Conservation (phyloP, 1,140 invertebrate genomes). For the Tetramorium simillimum region DNA sequence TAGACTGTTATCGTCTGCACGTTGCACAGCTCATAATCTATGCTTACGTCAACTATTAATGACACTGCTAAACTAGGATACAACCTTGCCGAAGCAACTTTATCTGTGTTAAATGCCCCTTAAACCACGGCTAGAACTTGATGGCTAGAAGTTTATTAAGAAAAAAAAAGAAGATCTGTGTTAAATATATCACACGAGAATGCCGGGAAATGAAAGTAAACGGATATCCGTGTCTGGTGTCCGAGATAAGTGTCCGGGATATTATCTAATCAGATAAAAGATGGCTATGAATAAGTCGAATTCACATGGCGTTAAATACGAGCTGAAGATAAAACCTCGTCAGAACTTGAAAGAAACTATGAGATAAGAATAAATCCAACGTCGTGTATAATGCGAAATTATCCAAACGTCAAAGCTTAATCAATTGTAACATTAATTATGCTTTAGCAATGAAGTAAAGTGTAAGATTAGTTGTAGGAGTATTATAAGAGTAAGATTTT, state of each 20-base stretch:
- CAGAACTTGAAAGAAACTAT: constrained; percentile 41
- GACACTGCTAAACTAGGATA: constrained; percentile 20
- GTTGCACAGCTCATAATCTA: constrained; percentile 47
- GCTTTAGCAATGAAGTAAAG: constrained; percentile 21
- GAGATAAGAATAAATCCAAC: not conserved
- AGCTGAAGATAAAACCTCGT: constrained; percentile 51
- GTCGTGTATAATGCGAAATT: constrained; percentile 30
- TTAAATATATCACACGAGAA: constrained; percentile 37
- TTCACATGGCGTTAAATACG: constrained; percentile 63
- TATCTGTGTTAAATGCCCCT: constrained; percentile 58
- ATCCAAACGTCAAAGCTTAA: constrained; percentile 20
- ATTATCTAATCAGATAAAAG: constrained; percentile 48
- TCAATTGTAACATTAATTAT: constrained; percentile 3
- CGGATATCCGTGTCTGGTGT: constrained; percentile 42
- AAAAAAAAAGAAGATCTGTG: not conserved
- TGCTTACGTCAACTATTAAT: constrained; percentile 46
- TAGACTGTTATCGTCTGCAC: constrained; percentile 26
- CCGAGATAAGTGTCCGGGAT: constrained; percentile 10
- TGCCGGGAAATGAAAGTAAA: constrained; percentile 32
- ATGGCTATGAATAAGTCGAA: constrained; percentile 55
- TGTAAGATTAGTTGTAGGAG: constrained; percentile 54
- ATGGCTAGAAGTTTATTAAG: not conserved
- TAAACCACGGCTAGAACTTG: not conserved
- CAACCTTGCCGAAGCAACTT: constrained; percentile 46
- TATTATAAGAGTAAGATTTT: constrained; percentile 30